Conservation (phyloP, 2,888 invertebrate species). For the Eudasyphora cyanicolor region DNA sequence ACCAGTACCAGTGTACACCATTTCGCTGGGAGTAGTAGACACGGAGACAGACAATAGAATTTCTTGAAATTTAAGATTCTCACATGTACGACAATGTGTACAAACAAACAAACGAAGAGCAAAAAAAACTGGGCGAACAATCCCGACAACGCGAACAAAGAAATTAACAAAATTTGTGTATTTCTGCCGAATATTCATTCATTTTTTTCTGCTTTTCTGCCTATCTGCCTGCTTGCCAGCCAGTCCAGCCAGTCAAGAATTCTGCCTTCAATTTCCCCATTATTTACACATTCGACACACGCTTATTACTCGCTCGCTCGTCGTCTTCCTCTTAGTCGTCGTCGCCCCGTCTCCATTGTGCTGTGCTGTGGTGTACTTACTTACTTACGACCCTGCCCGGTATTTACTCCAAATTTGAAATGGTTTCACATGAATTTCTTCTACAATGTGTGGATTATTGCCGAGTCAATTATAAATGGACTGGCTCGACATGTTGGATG, state of each 20-base stretch:
- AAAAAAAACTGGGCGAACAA: slow-evolving; percentile 16
- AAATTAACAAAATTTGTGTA: slow-evolving; percentile 39
- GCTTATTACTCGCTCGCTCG: slow-evolving; percentile 5
- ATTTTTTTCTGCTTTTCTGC: too few relatives aligned
- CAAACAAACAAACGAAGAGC: not conserved
- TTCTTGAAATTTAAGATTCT: slow-evolving; percentile 25
- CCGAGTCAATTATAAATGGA: not conserved
- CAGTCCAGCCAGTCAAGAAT: not conserved
- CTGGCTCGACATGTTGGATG: not conserved
- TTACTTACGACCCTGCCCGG: too few relatives aligned
- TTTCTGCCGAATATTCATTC: slow-evolving; percentile 44
- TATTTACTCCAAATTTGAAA: not conserved
- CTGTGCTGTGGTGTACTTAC: too few relatives aligned
- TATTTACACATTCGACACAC: slow-evolving; percentile 34
- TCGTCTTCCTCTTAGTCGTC: not conserved
- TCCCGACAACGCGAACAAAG: slow-evolving; percentile 32
- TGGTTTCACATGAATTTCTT: not conserved
- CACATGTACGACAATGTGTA: slow-evolving; percentile 5
- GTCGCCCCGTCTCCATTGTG: not conserved
- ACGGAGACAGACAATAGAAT: slow-evolving; percentile 27
- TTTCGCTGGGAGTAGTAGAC: slow-evolving; percentile 18
- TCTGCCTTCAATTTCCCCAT: slow-evolving; percentile 17
- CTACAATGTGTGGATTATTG: not conserved
- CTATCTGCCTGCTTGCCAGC: not conserved
- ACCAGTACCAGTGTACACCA: slow-evolving; percentile 28